These are phyloP conservation scores for Prunella himalayana DNA, from an alignment of 2,113 vertebrate species.

Conservation along the genomic window DNA sequence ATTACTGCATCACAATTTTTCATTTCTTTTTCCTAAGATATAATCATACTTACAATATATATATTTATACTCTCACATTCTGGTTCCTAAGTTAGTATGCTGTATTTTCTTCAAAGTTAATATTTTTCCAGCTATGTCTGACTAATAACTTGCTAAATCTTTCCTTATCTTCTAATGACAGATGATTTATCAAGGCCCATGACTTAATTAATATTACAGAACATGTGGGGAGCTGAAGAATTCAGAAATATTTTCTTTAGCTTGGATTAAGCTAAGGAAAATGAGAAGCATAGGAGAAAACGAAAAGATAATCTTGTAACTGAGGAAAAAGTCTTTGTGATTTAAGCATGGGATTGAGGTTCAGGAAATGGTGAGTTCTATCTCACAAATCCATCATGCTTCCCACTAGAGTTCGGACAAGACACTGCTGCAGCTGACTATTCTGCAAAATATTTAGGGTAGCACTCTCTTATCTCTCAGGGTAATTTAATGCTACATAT, in stretches of 20 bases:
- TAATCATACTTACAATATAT: background rate
- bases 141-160: conserved; percentile 41
- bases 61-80: conserved; percentile 15
- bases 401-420: background rate
- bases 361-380: background rate
- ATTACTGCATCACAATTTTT: conserved; percentile 16
- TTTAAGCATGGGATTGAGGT: background rate
- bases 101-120: conserved; percentile 15
- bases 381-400: background rate
- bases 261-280: background rate
- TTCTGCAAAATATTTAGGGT: background rate
- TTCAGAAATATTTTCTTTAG: conserved; percentile 29
- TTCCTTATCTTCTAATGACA: conserved; percentile 40
- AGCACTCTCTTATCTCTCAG: background rate
- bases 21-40: conserved; percentile 8
- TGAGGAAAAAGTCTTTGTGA: background rate
- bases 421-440: background rate
- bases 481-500: background rate
- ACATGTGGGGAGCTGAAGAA: background rate
- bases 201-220: conserved; percentile 39
- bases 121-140: background rate
- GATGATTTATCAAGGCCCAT: conserved; percentile 35
- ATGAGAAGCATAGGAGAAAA: conserved; percentile 13
- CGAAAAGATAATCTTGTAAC: background rate
- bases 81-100: conserved; percentile 45